Base-by-base conservation (phyloP, 2,888 invertebrate species). In the Phrixothrix hirtus region DNA sequence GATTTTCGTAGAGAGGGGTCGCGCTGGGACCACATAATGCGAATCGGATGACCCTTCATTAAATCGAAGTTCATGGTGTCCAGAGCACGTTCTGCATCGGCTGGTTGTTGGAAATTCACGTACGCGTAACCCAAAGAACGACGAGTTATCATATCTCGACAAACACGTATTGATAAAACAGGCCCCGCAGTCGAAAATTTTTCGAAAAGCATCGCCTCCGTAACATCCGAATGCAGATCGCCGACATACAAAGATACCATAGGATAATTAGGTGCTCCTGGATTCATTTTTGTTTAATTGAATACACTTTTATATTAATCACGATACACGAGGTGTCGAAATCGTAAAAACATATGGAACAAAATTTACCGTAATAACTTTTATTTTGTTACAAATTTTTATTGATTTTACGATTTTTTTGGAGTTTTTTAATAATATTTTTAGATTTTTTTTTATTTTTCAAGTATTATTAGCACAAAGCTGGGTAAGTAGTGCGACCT, bases 21-120 rank as follows among this genome's bases (percentile, higher is more conserved):
- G 71, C 99, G 87, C 79, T 99, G 98, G 58, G 97, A 97, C 99
- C 99, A 99, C 99, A 99, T 99, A 73, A 99, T 99, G 75, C 99
- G 89, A 75, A 99, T 98, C 57, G 98, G 98, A 70, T 95, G 87
- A 66, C 95, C 95, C 77, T 95, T 95, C 70, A 99, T 86, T 74
- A 92, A 85, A 79, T 99, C 99, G 79, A 98, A 99, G 78, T 99
- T 99, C 98, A 99, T 99, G 32, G 97, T 95, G 79, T 99, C 99
- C 71, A 99, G 80, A 56, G 99, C 99, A 75, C 97, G 88, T 81
- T 99, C 99, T 76, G 99, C 98, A 83, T 99, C 99, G 67, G 94
- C 92, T 68, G 98, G 96, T 77, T 99, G 96, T 79, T 99, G 98
- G 79, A 99, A 99, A 81, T 99, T 99, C 67, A 99, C 98, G 78